Evolutionary conservation across 2,113 vertebrate genomes (phyloP).

Genomic region (Odontophorus gujanensis): DNA sequence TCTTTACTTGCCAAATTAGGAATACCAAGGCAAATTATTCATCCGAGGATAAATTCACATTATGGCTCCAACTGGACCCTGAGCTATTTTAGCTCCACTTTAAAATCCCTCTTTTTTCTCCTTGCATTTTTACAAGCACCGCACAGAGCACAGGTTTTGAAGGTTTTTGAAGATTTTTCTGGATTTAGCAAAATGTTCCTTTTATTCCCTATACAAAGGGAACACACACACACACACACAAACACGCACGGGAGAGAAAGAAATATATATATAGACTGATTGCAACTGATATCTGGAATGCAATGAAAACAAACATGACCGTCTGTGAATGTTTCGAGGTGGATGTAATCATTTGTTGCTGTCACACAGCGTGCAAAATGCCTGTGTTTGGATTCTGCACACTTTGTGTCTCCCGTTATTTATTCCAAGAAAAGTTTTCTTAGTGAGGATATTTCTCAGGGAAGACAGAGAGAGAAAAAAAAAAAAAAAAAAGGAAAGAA

Average conservation of each 20-base stretch:
- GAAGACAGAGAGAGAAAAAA: accelerated
- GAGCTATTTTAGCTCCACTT: neutral
- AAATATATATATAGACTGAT: neutral
- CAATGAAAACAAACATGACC: constrained; percentile 34
- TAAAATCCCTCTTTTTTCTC: neutral
- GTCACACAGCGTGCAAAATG: neutral
- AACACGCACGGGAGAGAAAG: neutral
- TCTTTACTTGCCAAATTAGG: constrained; percentile 40
- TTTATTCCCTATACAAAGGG: neutral
- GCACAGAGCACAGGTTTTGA: neutral
- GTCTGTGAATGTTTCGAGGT: constrained; percentile 19
- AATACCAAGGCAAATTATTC: constrained; percentile 33
- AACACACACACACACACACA: neutral
- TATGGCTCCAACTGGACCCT: neutral
- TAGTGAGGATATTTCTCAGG: constrained; percentile 29
- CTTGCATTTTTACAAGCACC: neutral
- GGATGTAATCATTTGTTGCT: constrained; percentile 33
- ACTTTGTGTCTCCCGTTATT: neutral
- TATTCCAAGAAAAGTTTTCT: neutral
- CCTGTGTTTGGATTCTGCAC: neutral
- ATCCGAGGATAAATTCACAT: constrained; percentile 46
- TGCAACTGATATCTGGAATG: constrained; percentile 46
- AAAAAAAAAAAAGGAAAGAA: neutral
- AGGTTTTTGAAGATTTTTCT: constrained; percentile 31
- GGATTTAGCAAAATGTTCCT: constrained; percentile 9